phyloP scores from a whole-genome alignment of 35 echinoderm and acorn worm genomes.

The Stichopus chloronotus region DNA sequence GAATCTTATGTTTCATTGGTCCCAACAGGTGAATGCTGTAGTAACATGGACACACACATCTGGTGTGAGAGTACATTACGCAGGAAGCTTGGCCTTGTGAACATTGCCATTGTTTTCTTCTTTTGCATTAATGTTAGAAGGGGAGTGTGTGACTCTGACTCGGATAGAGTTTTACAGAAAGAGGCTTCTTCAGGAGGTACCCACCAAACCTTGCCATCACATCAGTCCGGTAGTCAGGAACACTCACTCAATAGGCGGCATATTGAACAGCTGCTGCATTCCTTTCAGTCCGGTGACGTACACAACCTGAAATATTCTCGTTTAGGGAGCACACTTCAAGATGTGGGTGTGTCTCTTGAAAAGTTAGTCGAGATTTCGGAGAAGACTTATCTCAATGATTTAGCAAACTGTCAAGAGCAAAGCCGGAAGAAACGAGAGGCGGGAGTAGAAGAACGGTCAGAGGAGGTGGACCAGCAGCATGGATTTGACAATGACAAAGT shows the following conservation, averaged over 20 bases:
- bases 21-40: neutral
- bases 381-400: slow-evolving; percentile 7
- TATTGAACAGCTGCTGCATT: neutral
- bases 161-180: neutral
- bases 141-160: neutral
- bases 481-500: slow-evolving; percentile 42
- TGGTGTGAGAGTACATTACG: neutral
- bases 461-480: neutral
- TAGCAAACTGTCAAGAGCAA: neutral
- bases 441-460: neutral
- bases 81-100: neutral
- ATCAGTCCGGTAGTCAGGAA: neutral
- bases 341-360: slow-evolving; percentile 25
- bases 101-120: neutral
- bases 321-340: slow-evolving; percentile 23
- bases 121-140: neutral
- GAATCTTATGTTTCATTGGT: no score
- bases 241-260: neutral
- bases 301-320: slow-evolving; percentile 26
- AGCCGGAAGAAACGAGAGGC: neutral
- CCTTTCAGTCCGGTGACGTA: neutral
- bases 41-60: neutral
- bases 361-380: neutral
- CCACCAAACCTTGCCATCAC: neutral
- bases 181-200: neutral